Evolutionary conservation across 2,797 vertebrate genomes (phyloP), one percentile per base, ranked within the genome.

Genomic region (Craterocephalus amniculus): DNA sequence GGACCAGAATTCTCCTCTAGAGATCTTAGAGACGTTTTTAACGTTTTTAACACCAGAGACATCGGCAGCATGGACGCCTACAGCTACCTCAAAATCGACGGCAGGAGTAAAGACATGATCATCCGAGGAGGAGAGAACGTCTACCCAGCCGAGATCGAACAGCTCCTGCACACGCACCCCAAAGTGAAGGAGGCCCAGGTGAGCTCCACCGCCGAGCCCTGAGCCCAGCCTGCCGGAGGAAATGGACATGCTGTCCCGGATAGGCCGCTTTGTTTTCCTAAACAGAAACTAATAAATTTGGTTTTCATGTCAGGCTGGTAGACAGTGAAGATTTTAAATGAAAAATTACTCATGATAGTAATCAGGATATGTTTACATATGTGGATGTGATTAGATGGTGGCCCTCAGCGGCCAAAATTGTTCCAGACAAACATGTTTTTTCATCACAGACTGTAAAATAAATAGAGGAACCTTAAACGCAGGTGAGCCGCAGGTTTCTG

Each of bases 71-170:
- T 99, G 86, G 95, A 99, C 0, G 66, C 75, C 0, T 92, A 86
- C 0, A 92, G 97, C 78, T 99, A 98, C 93, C 95, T 95, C 72
- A 95, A 9, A 54, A 97, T 99, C 2, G 89, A 96, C 16, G 98
- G 98, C 35, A 92, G 98, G 20, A 97, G 95, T 2, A 99, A 96
- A 80, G 98, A 99, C 83, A 88, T 99, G 95, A 95, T 99, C 87
- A 99, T 99, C 88, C 94, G 98, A 26, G 98, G 98, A 9, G 98
- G 98, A 18, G 98, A 98, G 87, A 99, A 99, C 83, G 82, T 99
- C 83, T 99, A 98, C 75, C 98, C 98, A 0, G 95, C 94, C 0
- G 98, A 99, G 85, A 87, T 99, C 0, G 97, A 99, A 83, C 93
- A 96, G 85, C 96, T 98, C 81, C 93, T 99, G 29, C 95, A 97